Evolutionary conservation across 1,140 invertebrate species (phyloP).

Genomic region (Trissolcus basalis): DNA sequence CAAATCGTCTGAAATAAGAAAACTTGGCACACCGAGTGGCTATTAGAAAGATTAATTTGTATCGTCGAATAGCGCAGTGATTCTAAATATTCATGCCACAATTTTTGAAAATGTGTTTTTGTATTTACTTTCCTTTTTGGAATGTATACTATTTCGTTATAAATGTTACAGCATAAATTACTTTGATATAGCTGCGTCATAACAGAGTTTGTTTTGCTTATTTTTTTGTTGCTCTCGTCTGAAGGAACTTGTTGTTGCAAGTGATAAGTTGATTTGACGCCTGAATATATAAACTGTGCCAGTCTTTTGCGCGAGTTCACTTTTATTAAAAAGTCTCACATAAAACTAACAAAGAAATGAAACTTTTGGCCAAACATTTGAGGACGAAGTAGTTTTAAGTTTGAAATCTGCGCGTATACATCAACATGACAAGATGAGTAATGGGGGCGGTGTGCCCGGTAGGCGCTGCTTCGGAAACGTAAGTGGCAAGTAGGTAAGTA

Average conservation of each 20-base stretch:
- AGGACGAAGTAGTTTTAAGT: constrained; percentile 45
- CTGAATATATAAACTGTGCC: too few relatives aligned
- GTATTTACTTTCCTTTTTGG: constrained; percentile 1
- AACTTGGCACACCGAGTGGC: constrained; percentile 40
- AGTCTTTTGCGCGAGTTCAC: too few relatives aligned
- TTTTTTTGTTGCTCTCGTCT: too few relatives aligned
- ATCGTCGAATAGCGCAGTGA: constrained; percentile 11
- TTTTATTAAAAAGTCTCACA: too few relatives aligned
- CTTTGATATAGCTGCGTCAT: too few relatives aligned
- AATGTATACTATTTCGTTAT: not conserved
- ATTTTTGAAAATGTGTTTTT: not conserved
- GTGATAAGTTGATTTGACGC: too few relatives aligned
- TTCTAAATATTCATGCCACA: constrained; percentile 29
- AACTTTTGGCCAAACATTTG: constrained; percentile 22
- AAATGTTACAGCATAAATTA: not conserved
- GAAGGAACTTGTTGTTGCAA: too few relatives aligned
- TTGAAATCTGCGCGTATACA: constrained; percentile 52
- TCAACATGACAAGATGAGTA: constrained; percentile 64
- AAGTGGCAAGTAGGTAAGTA: constrained; percentile 72
- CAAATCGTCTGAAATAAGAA: constrained; percentile 49
- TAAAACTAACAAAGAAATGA: not conserved
- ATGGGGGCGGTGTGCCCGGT: constrained; percentile 53
- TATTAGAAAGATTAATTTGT: constrained; percentile 48
- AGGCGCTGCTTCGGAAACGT: constrained; percentile 60
- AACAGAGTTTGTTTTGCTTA: too few relatives aligned